Evolutionary conservation across 2,113 vertebrate genomes (phyloP).

Genomic region (Aspiorhynchus laticeps): DNA sequence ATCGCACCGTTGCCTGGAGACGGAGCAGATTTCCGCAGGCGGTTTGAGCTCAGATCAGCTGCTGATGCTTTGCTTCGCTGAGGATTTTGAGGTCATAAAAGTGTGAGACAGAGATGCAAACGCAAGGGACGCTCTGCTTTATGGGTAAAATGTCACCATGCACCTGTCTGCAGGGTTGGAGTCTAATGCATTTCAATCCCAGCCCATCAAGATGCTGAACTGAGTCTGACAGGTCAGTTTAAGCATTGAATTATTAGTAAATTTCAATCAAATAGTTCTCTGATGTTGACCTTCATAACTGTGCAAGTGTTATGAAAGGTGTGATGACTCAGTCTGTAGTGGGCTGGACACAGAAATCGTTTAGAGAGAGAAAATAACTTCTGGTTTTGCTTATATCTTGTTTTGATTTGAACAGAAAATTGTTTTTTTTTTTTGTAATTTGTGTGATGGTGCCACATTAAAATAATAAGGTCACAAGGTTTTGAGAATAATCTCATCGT

Average conservation of each 20-base stretch:
- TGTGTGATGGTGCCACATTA: not conserved
- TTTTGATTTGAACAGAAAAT: not conserved
- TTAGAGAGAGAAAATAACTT: not conserved
- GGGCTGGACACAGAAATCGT: not conserved
- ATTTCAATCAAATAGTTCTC: not conserved
- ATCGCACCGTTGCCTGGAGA: conserved; percentile 35
- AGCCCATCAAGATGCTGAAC: not conserved
- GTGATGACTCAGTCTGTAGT: conserved; percentile 1
- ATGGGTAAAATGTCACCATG: conserved; percentile 5
- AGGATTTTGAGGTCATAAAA: conserved; percentile 11
- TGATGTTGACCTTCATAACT: conserved; percentile 16
- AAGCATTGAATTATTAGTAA: not conserved
- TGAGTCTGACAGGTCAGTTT: conserved; percentile 5
- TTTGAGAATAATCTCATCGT: not conserved
- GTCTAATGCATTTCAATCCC: not conserved
- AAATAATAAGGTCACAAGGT: not conserved
- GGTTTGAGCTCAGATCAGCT: conserved; percentile 11
- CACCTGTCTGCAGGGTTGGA: not conserved
- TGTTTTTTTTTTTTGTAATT: not conserved
- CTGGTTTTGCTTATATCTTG: not conserved
- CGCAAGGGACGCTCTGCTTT: not conserved
- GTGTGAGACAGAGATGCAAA: conserved; percentile 5
- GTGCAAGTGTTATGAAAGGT: not conserved
- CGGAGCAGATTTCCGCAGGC: not conserved
- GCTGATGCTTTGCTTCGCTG: not conserved